A percentile compares a stretch with the other conserved stretches of the same genome.
Evolutionary conservation across 2,113 vertebrate species (phyloP).

Genomic region (Rhadina sibilatrix): DNA sequence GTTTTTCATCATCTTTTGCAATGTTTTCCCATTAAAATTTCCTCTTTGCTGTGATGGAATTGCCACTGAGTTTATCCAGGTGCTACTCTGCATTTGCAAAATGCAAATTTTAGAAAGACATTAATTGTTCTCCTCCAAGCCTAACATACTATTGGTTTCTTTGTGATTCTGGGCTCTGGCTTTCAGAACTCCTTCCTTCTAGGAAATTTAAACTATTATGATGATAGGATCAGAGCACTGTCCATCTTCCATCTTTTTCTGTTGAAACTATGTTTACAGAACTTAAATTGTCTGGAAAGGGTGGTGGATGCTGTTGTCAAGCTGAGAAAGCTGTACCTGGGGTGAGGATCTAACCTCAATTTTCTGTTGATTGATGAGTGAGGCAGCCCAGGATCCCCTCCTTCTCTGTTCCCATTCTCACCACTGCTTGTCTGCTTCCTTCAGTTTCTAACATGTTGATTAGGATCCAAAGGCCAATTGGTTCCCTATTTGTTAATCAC

Average conservation of each 20-base stretch:
- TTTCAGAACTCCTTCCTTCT: neutral
- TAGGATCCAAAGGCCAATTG: neutral
- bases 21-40: neutral
- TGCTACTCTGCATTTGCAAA: neutral
- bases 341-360: neutral
- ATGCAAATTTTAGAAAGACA: neutral
- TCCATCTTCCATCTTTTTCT: neutral
- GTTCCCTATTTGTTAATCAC: neutral
- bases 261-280: neutral
- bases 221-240: neutral
- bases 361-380: neutral
- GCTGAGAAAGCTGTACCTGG: neutral
- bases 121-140: neutral
- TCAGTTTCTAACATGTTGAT: neutral
- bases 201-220: neutral
- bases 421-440: neutral
- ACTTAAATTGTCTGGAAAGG: neutral
- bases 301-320: neutral
- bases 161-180: neutral
- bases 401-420: neutral
- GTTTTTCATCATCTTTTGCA: neutral
- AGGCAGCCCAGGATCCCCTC: neutral
- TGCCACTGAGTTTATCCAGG: neutral
- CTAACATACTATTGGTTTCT: neutral
- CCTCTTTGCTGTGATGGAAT: neutral